phyloP scores from a whole-genome alignment of 2,888 invertebrate genomes.

The Apantesis nais region DNA sequence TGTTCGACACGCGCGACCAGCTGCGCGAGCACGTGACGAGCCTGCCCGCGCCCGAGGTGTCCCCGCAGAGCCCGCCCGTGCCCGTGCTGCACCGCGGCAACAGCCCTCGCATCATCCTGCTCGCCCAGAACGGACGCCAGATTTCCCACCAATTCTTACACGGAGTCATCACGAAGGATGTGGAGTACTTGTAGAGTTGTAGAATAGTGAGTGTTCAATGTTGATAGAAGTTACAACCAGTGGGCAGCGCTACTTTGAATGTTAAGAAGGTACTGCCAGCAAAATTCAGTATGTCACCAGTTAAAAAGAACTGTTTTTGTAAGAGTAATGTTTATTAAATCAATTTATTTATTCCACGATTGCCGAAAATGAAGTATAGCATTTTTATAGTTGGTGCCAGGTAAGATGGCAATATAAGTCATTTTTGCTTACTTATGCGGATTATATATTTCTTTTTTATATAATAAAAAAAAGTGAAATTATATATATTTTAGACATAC shows the following conservation, averaged over 20 bases:
- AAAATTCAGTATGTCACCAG: not conserved
- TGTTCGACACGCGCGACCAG: slow-evolving; percentile 61
- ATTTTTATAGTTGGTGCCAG: no score
- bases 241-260: not conserved
- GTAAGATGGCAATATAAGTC: no score
- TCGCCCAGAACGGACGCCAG: slow-evolving; percentile 62
- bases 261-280: not conserved
- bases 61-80: slow-evolving; percentile 31
- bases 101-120: slow-evolving; percentile 57
- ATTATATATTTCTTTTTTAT: no score
- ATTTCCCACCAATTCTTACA: slow-evolving; percentile 65
- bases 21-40: slow-evolving; percentile 53
- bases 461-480: no score
- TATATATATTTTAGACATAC: no score
- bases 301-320: not conserved
- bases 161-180: slow-evolving; percentile 53
- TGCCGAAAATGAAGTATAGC: not conserved
- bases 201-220: not conserved
- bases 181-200: slow-evolving; percentile 67
- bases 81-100: slow-evolving; percentile 56
- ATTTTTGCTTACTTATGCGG: no score
- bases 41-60: slow-evolving; percentile 51
- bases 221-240: not conserved
- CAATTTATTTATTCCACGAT: not conserved
- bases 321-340: not conserved